A percentile compares a stretch with the other conserved stretches of the same genome.
phyloP scores from a whole-genome alignment of 1,140 invertebrate species.

The Formica selysi region DNA sequence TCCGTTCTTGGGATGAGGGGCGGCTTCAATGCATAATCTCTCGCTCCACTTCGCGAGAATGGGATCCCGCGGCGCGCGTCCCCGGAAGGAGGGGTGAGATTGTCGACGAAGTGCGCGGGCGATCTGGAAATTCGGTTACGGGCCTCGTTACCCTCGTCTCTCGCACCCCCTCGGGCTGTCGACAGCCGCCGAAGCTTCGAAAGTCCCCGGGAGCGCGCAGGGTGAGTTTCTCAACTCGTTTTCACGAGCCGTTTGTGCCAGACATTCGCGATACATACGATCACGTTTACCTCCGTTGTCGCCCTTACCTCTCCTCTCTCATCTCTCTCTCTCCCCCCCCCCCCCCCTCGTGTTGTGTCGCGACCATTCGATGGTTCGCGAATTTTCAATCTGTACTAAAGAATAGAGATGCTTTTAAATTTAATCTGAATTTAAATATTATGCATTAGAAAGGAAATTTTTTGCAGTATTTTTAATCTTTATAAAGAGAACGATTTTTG shows the following conservation, averaged over 20 bases:
- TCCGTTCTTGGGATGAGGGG: conserved; percentile 3
- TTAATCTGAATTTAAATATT: conserved; percentile 27
- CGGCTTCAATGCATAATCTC: conserved; percentile 67
- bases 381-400: conserved; percentile 67
- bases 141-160: conserved; percentile 78
- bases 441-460: background rate
- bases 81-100: conserved; percentile 34
- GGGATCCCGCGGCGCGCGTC: conserved; percentile 43
- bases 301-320: too few relatives aligned
- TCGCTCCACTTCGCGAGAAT: conserved; percentile 52
- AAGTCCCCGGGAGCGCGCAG: conserved; percentile 16
- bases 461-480: background rate
- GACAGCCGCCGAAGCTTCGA: conserved; percentile 53
- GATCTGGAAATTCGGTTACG: conserved; percentile 77
- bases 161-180: conserved; percentile 65
- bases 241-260: conserved; percentile 71
- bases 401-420: conserved; percentile 46
- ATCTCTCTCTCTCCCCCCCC: background rate
- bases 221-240: conserved; percentile 73
- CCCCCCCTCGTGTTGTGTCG: background rate
- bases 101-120: conserved; percentile 52
- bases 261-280: conserved; percentile 50
- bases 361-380: conserved; percentile 8
- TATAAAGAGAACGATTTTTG: background rate
- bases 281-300: conserved; percentile 44